Percentiles rank a stretch among this genome's conserved stretches.
These are phyloP conservation scores for Indicator maculatus DNA, from an alignment of 2,113 vertebrate species.

Conservation along the genomic window DNA sequence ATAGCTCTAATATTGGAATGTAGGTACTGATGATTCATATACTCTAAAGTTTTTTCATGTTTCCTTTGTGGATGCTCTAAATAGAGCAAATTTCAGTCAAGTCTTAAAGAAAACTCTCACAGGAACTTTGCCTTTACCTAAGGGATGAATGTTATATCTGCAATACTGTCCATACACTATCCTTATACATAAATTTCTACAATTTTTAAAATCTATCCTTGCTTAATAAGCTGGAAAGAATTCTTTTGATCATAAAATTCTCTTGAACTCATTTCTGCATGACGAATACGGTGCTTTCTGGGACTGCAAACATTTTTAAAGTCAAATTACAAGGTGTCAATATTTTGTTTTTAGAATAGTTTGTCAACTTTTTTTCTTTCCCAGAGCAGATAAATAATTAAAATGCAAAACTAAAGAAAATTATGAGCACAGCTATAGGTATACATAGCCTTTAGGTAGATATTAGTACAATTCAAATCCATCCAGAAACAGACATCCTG, in stretches of 20 bases:
- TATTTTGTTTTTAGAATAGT: background rate
- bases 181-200: background rate
- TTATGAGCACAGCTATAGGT: background rate
- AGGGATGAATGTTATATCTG: background rate
- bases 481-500: background rate
- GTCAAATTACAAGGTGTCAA: background rate
- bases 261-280: background rate
- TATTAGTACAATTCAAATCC: background rate
- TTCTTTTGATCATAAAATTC: conserved; percentile 30
- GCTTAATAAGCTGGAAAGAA: conserved; percentile 22
- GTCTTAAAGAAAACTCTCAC: background rate
- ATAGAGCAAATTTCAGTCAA: background rate
- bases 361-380: background rate
- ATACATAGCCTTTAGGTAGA: background rate
- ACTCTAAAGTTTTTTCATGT: background rate
- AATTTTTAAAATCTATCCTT: background rate
- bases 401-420: background rate
- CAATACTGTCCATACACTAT: background rate
- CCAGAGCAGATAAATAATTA: background rate
- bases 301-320: conserved; percentile 22
- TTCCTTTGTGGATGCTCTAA: conserved; percentile 49
- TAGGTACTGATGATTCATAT: conserved; percentile 33
- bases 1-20: background rate
- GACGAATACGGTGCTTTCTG: background rate
- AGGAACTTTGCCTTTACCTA: background rate